Evolutionary conservation across 2,797 vertebrate species (phyloP).

Genomic region (Melanogrammus aeglefinus): DNA sequence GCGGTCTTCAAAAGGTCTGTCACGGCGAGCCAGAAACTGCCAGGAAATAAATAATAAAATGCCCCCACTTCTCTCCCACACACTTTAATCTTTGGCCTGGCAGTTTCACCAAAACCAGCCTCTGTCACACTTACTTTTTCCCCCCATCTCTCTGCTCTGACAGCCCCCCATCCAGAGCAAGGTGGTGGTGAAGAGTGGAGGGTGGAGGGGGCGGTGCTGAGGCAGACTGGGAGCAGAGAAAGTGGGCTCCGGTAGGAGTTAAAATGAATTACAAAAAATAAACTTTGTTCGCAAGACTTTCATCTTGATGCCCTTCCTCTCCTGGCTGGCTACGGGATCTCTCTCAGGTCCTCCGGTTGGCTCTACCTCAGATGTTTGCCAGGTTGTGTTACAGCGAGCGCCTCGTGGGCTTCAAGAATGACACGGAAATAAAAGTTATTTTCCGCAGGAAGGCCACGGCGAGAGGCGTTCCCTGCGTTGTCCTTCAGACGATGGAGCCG

Average conservation of each 20-base stretch:
- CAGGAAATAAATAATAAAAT: slow-evolving; percentile 40
- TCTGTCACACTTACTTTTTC: slow-evolving; percentile 22
- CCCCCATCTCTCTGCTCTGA: slow-evolving; percentile 11
- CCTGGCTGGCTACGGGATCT: background rate
- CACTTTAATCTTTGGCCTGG: slow-evolving; percentile 45
- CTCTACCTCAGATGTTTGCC: background rate
- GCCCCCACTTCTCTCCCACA: background rate
- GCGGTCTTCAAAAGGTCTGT: slow-evolving; percentile 56
- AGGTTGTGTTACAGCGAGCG: background rate
- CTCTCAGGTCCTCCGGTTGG: background rate
- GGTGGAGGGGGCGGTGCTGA: background rate
- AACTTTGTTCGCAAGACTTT: slow-evolving; percentile 5
- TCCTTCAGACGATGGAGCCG: background rate
- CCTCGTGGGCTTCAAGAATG: background rate
- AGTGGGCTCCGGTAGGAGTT: background rate
- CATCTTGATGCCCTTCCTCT: background rate
- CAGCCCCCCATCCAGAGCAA: background rate
- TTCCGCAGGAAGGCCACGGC: background rate
- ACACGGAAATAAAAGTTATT: background rate
- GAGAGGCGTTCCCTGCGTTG: background rate
- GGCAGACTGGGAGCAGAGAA: background rate
- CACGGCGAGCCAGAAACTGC: slow-evolving; percentile 14
- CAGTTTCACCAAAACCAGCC: slow-evolving; percentile 5
- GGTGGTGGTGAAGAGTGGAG: background rate
- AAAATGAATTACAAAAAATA: slow-evolving; percentile 9